phyloP scores from a whole-genome alignment of 2,888 invertebrate species.

The Nycteola revayana region DNA sequence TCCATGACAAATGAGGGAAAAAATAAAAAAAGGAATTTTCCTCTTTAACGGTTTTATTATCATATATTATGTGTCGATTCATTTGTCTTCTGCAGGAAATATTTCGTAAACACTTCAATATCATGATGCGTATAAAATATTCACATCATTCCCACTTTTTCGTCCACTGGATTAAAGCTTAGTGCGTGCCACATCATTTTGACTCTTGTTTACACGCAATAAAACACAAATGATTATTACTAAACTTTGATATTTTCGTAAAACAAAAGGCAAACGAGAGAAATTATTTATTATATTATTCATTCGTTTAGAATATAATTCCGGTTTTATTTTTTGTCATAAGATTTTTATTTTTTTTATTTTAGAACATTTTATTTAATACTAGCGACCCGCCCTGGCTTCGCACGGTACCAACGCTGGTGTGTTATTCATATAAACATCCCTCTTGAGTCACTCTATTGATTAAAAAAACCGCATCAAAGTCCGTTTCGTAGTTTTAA shows the following conservation, averaged over 20 bases:
- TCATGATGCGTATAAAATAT: conserved; percentile 37
- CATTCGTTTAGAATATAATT: too few relatives aligned
- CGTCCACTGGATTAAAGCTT: conserved; percentile 38
- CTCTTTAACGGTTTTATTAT: neutral
- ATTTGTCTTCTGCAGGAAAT: conserved; percentile 3
- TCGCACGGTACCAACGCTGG: neutral
- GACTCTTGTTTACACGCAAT: conserved; percentile 52
- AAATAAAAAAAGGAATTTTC: too few relatives aligned
- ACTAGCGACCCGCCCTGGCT: neutral
- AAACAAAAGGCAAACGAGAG: too few relatives aligned
- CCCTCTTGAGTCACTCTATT: too few relatives aligned
- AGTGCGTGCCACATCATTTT: conserved; percentile 35
- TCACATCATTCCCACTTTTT: conserved; percentile 38
- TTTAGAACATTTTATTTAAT: too few relatives aligned
- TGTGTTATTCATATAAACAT: neutral
- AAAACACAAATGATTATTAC: conserved; percentile 55
- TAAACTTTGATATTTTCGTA: too few relatives aligned
- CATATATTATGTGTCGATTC: neutral
- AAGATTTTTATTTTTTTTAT: too few relatives aligned
- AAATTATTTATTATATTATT: too few relatives aligned
- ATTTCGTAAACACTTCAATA: conserved; percentile 5
- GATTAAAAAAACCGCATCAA: too few relatives aligned
- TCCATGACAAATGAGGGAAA: too few relatives aligned
- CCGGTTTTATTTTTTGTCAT: too few relatives aligned
- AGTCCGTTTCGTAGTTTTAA: too few relatives aligned